Base-by-base conservation (phyloP, 2,888 invertebrate genomes). In the Himalopsyche tibetana region DNA sequence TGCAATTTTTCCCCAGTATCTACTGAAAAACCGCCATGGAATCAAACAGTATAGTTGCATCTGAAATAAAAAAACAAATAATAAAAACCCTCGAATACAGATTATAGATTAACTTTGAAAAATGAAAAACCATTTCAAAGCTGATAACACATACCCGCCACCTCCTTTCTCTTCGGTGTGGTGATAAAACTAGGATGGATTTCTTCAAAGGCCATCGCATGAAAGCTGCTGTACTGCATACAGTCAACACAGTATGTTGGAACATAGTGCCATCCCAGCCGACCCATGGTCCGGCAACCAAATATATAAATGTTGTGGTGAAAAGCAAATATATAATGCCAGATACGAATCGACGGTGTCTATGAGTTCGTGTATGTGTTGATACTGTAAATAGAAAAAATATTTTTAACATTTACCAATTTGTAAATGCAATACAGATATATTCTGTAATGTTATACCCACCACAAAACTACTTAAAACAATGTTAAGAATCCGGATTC, bases 1-100 rank as follows among this genome's bases (percentile, higher is more conserved):
- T 89, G 95, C 94, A 83, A 95, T 91, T 91, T 93, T 94, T 81
- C 96, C 96, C 94, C 95, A 95, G 8, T 93, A 90, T 88, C 95
- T 91, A 40, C 95, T 95, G 84, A 95, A 90, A 55, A 93, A 91
- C 89, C 95, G 92, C 89, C 95, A 90, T 4, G 96, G 96, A 88
- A 95, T 91, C 89, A 92, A 91, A 85, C 93, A 92, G 89, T 94
- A 94, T 90, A 93, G 93, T 63, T 91, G 92, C 15, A 94, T 91
- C 94, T 94, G 89, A 84, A 89, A 89, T 87, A 82, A 89, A 2
- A 55, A 80, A 63, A 81, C 11, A 84, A 80, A 45, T 82, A 74
- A 82, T 12, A n/a, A 2, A 45, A 69, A 74, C 45, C 9, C 45
- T 45, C 11, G 1, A 45, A 9, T 11, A 45, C 45, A 11, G 11